Base-by-base conservation (phyloP, 2,888 invertebrate species). In the Rapana venosa region DNA sequence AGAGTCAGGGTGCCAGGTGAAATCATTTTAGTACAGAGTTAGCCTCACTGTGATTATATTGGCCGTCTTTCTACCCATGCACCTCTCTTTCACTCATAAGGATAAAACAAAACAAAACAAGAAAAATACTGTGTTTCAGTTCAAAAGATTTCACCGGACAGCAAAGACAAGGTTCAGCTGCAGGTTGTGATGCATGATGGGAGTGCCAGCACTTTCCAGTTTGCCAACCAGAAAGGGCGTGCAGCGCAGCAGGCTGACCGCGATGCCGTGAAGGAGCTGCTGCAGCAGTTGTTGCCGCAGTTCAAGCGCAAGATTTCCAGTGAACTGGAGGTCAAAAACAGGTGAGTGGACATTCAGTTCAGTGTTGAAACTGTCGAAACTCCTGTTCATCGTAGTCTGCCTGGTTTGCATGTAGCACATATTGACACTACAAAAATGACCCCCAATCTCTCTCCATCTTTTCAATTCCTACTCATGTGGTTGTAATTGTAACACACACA, bases 161-260 rank as follows among this genome's bases (percentile, higher is more conserved):
- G 98, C 56, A 99, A 99, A 96, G 98, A 98, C 56, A 99, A 99
- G 97, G 98, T 99, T 90, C 99, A 99, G 96, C 97, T 99, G 30
- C 99, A 99, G 97, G 97, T 99, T 35, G 98, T 99, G 35, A 97
- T 99, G 92, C 98, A 99, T 94, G 98, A 98, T 97, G 98, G 98
- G 36, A 97, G 98, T 87, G 98, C 98, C 87, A 98, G 98, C 5
- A 99, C 99, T 26, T 99, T 99, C 97, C 99, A 99, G 95, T 99
- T 99, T 96, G 98, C 98, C 87, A 98, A 99, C 96, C 97, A 98
- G 8, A 97, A 97, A 87, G 98, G 99, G 0, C 97, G 97, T 20
- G 97, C 97, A 61, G 97, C 97, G 13, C 99, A 99, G 96, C 97
- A 98, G 22, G 97, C 97, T 91, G 99, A 99, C 96, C 97, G 99